A percentile compares a stretch with the other conserved stretches of the same genome.
Conservation (phyloP, 2,797 vertebrate genomes). For the Leptodactylus fallax region DNA sequence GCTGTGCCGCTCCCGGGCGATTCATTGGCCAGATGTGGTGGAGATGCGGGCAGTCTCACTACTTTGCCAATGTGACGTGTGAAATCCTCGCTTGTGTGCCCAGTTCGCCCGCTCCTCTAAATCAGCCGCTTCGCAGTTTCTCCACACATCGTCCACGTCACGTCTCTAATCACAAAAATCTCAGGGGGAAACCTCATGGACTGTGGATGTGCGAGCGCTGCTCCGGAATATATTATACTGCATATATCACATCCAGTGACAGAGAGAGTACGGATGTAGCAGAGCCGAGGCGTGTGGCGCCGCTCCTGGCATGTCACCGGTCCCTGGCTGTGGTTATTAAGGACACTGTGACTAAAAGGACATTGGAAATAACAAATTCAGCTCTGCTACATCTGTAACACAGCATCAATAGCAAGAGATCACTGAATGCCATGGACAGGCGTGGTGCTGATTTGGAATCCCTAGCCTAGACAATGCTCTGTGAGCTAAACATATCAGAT, state of each 20-base stretch:
- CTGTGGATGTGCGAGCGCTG: background rate
- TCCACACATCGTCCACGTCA: background rate
- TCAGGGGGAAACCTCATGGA: background rate
- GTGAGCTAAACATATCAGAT: too few relatives aligned
- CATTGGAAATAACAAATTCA: too few relatives aligned
- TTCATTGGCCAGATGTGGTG: background rate
- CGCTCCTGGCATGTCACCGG: too few relatives aligned
- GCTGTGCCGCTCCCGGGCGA: background rate
- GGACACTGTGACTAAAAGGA: too few relatives aligned
- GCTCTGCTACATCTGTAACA: too few relatives aligned
- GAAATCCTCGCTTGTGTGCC: background rate
- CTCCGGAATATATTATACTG: background rate
- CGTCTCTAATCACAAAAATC: conserved; percentile 7
- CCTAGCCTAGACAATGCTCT: too few relatives aligned
- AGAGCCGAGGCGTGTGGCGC: background rate
- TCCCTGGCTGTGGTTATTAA: too few relatives aligned
- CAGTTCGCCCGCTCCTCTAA: background rate
- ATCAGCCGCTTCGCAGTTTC: conserved; percentile 10
- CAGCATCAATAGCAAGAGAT: too few relatives aligned
- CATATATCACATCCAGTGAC: background rate
- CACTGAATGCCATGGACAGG: too few relatives aligned
- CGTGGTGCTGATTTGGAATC: too few relatives aligned
- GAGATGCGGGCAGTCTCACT: background rate
- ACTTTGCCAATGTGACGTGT: background rate
- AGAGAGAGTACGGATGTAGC: background rate